Percentiles rank a stretch among this genome's conserved stretches.
phyloP scores from a whole-genome alignment of 2,888 invertebrate genomes.

The Pristionchus exspectatus region DNA sequence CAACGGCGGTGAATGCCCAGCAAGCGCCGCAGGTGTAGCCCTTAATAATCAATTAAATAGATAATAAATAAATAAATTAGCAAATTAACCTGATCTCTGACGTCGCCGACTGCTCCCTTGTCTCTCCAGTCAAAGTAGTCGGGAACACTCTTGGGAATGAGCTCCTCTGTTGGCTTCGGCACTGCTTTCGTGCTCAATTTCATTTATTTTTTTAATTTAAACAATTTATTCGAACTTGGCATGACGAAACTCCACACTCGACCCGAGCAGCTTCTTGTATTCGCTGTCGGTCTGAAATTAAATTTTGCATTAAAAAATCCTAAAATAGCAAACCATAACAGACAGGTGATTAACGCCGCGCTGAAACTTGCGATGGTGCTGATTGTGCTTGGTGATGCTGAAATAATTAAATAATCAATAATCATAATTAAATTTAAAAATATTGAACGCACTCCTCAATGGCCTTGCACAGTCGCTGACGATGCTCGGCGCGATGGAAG shows the following conservation, averaged over 20 bases:
- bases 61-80: neutral
- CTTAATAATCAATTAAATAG: neutral
- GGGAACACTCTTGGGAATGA: slow-evolving; percentile 1
- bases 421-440: neutral
- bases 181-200: neutral
- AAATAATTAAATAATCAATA: neutral
- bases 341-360: neutral
- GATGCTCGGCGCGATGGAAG: slow-evolving; percentile 9
- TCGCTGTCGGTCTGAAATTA: slow-evolving; percentile 1
- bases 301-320: neutral
- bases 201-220: neutral
- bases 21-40: neutral
- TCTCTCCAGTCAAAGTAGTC: slow-evolving; percentile 17
- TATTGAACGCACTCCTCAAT: slow-evolving; percentile 2
- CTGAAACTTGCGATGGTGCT: slow-evolving; percentile 25
- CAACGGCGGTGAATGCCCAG: slow-evolving; percentile 3
- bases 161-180: neutral
- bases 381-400: slow-evolving; percentile 29
- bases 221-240: neutral
- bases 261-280: slow-evolving; percentile 18
- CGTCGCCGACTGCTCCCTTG: neutral
- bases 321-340: neutral
- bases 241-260: neutral
- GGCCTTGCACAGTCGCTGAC: neutral
- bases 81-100: slow-evolving; percentile 19